Conservation (phyloP, 2,797 vertebrate species). For the Chanos chanos region DNA sequence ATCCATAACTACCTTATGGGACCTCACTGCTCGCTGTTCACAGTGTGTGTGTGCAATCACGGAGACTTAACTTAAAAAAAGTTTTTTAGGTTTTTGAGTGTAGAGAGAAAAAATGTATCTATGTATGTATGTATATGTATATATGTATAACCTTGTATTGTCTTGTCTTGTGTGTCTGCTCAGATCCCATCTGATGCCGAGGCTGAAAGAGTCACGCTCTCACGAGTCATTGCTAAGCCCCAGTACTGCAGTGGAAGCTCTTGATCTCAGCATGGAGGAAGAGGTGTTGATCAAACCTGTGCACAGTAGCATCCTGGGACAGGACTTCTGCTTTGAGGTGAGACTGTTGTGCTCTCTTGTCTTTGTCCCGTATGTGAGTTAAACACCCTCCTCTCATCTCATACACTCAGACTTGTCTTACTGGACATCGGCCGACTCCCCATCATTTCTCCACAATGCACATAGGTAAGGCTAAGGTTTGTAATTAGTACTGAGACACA, state of each 20-base stretch:
- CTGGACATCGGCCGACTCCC: no score
- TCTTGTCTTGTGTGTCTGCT: not conserved
- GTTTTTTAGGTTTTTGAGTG: no score
- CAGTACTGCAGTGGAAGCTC: slow-evolving; percentile 85
- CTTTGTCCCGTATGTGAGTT: not conserved
- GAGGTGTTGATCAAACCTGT: slow-evolving; percentile 95
- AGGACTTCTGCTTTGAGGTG: slow-evolving; percentile 87
- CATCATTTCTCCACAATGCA: no score
- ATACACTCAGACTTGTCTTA: not conserved
- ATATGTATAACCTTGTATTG: not conserved
- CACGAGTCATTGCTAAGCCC: slow-evolving; percentile 95
- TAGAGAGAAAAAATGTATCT: no score
- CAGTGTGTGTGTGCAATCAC: no score
- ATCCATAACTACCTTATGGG: no score
- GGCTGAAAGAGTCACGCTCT: slow-evolving; percentile 86
- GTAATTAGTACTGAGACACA: no score
- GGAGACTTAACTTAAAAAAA: no score
- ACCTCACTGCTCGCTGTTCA: no score
- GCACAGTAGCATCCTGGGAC: slow-evolving; percentile 95
- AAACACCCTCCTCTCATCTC: no score
- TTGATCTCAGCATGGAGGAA: slow-evolving; percentile 98
- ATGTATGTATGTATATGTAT: no score
- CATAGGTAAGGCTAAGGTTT: no score
- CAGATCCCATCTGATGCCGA: slow-evolving; percentile 96
- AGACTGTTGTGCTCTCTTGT: slow-evolving; percentile 9